Evolutionary conservation across 92 coral and sea anemone species (phyloP).

Genomic region (Zoanthus sansibaricus): DNA sequence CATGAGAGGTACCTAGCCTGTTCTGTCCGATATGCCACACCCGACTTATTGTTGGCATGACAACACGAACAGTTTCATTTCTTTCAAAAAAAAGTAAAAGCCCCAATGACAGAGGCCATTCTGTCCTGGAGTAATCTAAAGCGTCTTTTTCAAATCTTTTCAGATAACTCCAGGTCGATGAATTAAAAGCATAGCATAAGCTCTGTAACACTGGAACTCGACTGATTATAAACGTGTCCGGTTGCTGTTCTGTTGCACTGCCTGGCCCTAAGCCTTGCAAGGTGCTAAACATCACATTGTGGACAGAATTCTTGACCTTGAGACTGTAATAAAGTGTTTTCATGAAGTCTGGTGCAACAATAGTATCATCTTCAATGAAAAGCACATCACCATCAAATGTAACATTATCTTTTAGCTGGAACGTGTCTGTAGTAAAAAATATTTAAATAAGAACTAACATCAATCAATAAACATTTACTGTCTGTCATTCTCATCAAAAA

Average conservation of each 20-base stretch:
- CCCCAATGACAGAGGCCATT: conserved; percentile 92
- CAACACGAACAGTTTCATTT: conserved; percentile 86
- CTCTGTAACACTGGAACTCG: conserved; percentile 90
- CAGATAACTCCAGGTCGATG: conserved; percentile 91
- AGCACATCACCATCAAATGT: conserved; percentile 86
- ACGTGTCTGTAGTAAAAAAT: conserved; percentile 64
- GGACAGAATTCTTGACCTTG: conserved; percentile 81
- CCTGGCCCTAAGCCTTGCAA: conserved; percentile 92
- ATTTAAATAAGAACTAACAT: neutral
- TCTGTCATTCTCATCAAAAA: too few relatives aligned
- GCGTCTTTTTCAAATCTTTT: conserved; percentile 84
- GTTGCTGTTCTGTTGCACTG: conserved; percentile 87
- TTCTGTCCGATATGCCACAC: conserved; percentile 96
- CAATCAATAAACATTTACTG: too few relatives aligned
- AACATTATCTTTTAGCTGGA: conserved; percentile 79
- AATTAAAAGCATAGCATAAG: conserved; percentile 90
- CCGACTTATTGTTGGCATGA: conserved; percentile 92
- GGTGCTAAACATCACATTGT: conserved; percentile 77
- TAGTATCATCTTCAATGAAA: conserved; percentile 93
- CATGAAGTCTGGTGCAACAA: conserved; percentile 94
- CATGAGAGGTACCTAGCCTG: conserved; percentile 53
- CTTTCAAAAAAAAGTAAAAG: conserved; percentile 83
- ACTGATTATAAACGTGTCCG: conserved; percentile 90
- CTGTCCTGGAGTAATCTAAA: conserved; percentile 76
- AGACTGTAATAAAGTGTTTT: conserved; percentile 89